Evolutionary conservation across 2,113 vertebrate species (phyloP).

Genomic region (Glaucomys volans): DNA sequence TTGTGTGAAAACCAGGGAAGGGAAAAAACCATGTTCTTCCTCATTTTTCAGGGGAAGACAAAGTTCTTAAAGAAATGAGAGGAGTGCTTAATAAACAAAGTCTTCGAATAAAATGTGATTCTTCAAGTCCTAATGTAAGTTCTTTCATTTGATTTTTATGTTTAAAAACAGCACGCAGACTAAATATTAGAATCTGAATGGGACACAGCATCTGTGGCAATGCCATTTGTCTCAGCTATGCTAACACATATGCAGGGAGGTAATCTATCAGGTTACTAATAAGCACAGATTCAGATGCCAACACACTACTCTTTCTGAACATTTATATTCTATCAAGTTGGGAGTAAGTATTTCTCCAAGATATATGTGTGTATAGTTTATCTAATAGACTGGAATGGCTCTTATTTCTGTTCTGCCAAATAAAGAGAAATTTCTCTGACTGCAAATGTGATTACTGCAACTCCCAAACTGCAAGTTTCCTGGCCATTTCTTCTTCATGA

Average conservation of each 20-base stretch:
- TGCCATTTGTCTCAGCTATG: constrained; percentile 22
- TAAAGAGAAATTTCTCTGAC: constrained; percentile 41
- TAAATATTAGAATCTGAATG: background rate
- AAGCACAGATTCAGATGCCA: constrained; percentile 48
- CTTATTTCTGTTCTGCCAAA: constrained; percentile 62
- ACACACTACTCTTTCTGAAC: constrained; percentile 21
- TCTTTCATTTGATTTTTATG: constrained; percentile 10
- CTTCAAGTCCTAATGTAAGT: background rate
- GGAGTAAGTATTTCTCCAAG: constrained; percentile 67
- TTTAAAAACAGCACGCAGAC: constrained; percentile 18
- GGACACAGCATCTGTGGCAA: accelerated
- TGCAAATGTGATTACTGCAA: constrained; percentile 62
- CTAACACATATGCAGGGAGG: background rate
- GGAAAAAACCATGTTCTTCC: background rate
- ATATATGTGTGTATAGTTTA: background rate
- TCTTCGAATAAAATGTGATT: background rate
- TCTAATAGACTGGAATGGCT: constrained; percentile 60
- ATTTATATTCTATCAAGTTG: constrained; percentile 48
- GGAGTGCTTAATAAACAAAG: background rate
- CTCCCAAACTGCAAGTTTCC: background rate
- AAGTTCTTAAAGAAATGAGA: background rate
- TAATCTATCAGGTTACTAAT: constrained; percentile 55
- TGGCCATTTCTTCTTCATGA: constrained; percentile 40
- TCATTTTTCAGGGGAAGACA: background rate
- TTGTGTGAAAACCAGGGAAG: background rate